Evolutionary conservation across 1,140 invertebrate species (phyloP).

Genomic region (Tetranychus cinnabarinus): DNA sequence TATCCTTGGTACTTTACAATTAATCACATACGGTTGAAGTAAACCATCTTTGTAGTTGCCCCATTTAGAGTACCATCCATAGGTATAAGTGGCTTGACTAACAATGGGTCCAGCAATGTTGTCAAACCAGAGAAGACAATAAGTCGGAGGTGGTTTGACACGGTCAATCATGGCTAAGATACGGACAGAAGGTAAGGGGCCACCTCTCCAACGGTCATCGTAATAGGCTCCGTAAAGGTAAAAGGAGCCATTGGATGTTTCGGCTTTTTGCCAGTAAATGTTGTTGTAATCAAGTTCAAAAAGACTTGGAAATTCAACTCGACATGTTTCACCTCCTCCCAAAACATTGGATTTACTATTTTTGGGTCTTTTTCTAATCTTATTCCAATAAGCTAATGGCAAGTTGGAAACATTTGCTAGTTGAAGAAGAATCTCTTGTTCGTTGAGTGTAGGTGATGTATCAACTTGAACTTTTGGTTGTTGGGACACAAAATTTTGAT

Average conservation of each 20-base stretch:
- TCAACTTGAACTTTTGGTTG: constrained; percentile 26
- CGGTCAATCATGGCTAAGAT: constrained; percentile 74
- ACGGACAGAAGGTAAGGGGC: constrained; percentile 49
- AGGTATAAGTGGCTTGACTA: constrained; percentile 50
- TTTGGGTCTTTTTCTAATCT: constrained; percentile 1
- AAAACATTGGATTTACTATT: constrained; percentile 6
- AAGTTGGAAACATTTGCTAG: constrained; percentile 19
- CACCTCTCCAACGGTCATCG: constrained; percentile 46
- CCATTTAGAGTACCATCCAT: constrained; percentile 82
- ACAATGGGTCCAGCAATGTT: constrained; percentile 49
- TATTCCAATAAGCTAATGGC: constrained; percentile 13
- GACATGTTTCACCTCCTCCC: constrained; percentile 20
- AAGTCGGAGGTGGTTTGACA: constrained; percentile 53
- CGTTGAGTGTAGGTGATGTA: constrained; percentile 36
- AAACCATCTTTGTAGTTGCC: constrained; percentile 77
- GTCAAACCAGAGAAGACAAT: constrained; percentile 75
- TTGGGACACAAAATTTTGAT: neutral
- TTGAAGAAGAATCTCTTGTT: constrained; percentile 47
- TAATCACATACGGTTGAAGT: constrained; percentile 68
- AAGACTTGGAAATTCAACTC: constrained; percentile 52
- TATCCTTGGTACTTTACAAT: constrained; percentile 44
- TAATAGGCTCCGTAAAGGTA: constrained; percentile 71
- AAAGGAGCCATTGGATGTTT: constrained; percentile 46
- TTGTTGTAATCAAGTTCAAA: constrained; percentile 57
- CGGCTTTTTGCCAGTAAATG: constrained; percentile 62